Conservation (phyloP, 1,140 invertebrate genomes). For the Achroia grisella region DNA sequence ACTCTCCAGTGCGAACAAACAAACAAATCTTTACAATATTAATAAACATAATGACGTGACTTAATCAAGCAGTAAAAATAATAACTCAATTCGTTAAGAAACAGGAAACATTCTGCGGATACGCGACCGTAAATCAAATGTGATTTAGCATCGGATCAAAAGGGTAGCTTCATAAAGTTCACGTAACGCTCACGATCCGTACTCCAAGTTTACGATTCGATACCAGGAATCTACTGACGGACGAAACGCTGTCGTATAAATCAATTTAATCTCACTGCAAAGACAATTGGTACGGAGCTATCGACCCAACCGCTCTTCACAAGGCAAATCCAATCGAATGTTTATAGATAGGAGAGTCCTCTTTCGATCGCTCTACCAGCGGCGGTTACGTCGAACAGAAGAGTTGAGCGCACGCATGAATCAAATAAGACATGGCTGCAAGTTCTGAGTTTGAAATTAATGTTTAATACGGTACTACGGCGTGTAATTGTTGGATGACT, state of each 20-base stretch:
- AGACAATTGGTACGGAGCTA: slow-evolving; percentile 29
- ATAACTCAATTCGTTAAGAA: no score
- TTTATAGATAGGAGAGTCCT: no score
- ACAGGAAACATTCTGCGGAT: no score
- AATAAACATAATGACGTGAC: no score
- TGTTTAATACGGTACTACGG: slow-evolving; percentile 24
- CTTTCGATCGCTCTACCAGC: neutral
- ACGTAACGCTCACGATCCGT: slow-evolving; percentile 16
- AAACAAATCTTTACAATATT: no score
- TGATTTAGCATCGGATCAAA: slow-evolving; percentile 23
- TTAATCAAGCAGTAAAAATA: no score
- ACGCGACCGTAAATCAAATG: slow-evolving; percentile 13
- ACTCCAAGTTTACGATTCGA: slow-evolving; percentile 23
- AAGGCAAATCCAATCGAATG: no score
- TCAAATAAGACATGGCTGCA: slow-evolving; percentile 10
- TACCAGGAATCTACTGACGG: slow-evolving; percentile 21
- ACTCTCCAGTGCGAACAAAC: no score
- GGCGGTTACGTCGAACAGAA: neutral
- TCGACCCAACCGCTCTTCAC: no score
- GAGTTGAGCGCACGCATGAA: slow-evolving; percentile 22
- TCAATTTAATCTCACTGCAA: slow-evolving; percentile 38
- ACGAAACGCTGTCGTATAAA: slow-evolving; percentile 33
- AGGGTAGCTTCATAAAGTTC: slow-evolving; percentile 1
- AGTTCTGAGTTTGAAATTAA: slow-evolving; percentile 16
- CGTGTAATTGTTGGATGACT: slow-evolving; percentile 35